Base-by-base conservation (phyloP, 2,797 vertebrate genomes). In the Aselliscus stoliczkanus region DNA sequence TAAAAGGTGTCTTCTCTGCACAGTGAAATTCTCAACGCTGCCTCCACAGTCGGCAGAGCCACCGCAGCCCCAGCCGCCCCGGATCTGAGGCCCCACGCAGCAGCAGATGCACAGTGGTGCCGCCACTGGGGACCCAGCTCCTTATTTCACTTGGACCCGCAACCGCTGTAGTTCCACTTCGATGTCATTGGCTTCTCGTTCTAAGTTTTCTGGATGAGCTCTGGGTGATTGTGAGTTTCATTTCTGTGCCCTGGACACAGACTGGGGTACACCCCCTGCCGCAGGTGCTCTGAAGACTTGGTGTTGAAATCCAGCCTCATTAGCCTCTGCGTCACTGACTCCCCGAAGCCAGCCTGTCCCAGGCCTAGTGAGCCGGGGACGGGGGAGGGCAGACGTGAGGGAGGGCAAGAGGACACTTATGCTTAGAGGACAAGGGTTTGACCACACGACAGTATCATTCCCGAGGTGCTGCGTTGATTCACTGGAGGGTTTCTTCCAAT, bases 11-110 rank as follows among this genome's bases (percentile, higher is more conserved):
- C 60, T 70, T 76, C 89, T 93, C 95, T 95, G 93, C 69, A 72
- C 97, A 99, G 99, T 99, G 95, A 99, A 99, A 96, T 99, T 99
- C 96, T 99, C 98, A 13, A 98, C 99, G 1, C 98, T 99, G 95
- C 98, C 99, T 96, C 98, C 98, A 0, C 98, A 99, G 92, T 98
- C 98, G 2, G 98, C 99, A 23, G 99, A 99, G 96, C 98, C 99
- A 0, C 98, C 98, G 0, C 98, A 98, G 1, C 91, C 98, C 20
- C 97, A 97, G 92, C 98, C 60, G 14, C 90, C 31, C 12, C 97
- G 98, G 95, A 96, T 98, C 90, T 98, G 96, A 98, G 89, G 92
- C 5, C 7, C 76, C 14, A 1, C 1, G 17, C 65, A 20, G 94
- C 92, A 77, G 83, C 96, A 82, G 93, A 77, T n/a, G 0, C 88